Evolutionary conservation across 2,113 vertebrate species (phyloP).

Genomic region (Gymnocephalus cernua): DNA sequence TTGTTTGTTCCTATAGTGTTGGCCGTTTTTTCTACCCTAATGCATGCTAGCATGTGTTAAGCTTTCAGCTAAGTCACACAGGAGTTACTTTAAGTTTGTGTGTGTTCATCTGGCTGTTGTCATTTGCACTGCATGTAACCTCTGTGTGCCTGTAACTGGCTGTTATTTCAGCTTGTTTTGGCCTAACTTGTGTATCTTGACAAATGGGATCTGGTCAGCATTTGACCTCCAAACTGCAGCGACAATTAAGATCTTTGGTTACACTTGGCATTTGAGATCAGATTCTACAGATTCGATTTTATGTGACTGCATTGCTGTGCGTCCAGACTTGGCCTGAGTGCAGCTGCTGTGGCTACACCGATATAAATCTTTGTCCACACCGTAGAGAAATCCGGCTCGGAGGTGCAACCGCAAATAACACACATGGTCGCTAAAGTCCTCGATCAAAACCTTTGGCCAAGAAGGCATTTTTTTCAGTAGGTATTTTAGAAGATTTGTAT

Average conservation of each 20-base stretch:
- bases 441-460: not conserved
- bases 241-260: slow-evolving; percentile 45
- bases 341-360: slow-evolving; percentile 14
- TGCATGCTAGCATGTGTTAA: slow-evolving; percentile 38
- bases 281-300: slow-evolving; percentile 24
- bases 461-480: not conserved
- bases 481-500: not conserved
- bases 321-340: not conserved
- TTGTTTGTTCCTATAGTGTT: slow-evolving; percentile 18
- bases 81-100: slow-evolving; percentile 34
- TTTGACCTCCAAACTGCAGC: slow-evolving; percentile 38
- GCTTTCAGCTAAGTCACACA: not conserved
- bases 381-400: slow-evolving; percentile 7
- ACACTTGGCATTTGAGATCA: slow-evolving; percentile 29
- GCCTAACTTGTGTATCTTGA: slow-evolving; percentile 33
- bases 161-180: slow-evolving; percentile 42
- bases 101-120: slow-evolving; percentile 3
- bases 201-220: slow-evolving; percentile 48
- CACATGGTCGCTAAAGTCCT: not conserved
- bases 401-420: slow-evolving; percentile 8
- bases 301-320: slow-evolving; percentile 17
- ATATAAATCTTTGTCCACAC: slow-evolving; percentile 41
- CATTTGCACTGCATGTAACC: slow-evolving; percentile 23
- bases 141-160: slow-evolving; percentile 10
- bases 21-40: slow-evolving; percentile 36